Evolutionary conservation across 2,113 vertebrate species (phyloP), one percentile per base, ranked within the genome.

Genomic region (Gobiocypris rarus): DNA sequence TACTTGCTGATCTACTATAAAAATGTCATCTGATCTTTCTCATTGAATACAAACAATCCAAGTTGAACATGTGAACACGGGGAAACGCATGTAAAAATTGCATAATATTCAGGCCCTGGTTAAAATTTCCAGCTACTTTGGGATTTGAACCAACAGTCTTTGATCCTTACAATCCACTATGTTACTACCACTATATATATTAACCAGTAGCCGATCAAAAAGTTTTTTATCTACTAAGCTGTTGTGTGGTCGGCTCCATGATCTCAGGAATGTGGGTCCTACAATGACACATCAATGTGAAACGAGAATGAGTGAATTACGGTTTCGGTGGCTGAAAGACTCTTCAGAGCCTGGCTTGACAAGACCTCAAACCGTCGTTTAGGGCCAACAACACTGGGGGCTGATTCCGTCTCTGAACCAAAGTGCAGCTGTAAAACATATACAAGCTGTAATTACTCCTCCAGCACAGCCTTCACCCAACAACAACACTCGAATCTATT

Each of bases 201-300:
- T 78, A 43, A 17, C 54, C 34, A 26, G 13, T 43, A 78, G n/a
- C n/a, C 4, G 2, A 43, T 17, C 15, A 54, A 54, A 17, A 54
- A 34, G 52, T 41, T 38, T 61, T 5, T 28, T 45, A 26, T 43
- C 3, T 5, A 50, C 22, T 65, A 14, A 67, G 41, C 61, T 61
- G 70, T 17, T 11, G 17, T 84, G 78, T 19, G 15, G 69, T 54
- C 52, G 19, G 54, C 45, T 73, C 31, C 67, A 58, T 58, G 74
- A 67, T 82, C 54, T 67, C 75, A 63, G 81, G 81, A 86, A 88
- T 88, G 76, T 75, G 83, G 59, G 80, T 71, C 14, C 31, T 83
- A 28, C 13, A 65, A 83, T 87, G 61, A 45, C 76, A 83, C 58
- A 63, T 77, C 74, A 71, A 19, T 59, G 85, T 22, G 63, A 81